Percentiles rank a stretch among this genome's conserved stretches.
These are phyloP conservation scores for Linnaemya tessellans DNA, from an alignment of 2,888 invertebrate genomes.

Conservation along the genomic window DNA sequence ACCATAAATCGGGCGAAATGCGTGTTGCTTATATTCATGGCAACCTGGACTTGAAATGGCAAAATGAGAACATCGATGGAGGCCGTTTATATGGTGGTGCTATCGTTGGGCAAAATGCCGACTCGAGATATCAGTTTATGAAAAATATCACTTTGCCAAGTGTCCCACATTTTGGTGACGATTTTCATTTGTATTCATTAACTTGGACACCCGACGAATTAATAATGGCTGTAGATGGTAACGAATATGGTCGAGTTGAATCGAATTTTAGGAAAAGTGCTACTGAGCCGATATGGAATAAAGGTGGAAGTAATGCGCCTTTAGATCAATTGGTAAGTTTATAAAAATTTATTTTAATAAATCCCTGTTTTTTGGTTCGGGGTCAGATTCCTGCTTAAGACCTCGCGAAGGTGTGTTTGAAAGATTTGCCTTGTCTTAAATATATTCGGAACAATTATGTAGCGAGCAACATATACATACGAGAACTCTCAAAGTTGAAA, in stretches of 20 bases:
- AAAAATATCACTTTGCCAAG: constrained; percentile 67
- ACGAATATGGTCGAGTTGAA: constrained; percentile 84
- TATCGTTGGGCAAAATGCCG: constrained; percentile 77
- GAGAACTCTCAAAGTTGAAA: too few species aligned
- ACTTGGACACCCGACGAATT: constrained; percentile 85
- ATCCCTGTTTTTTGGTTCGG: neutral
- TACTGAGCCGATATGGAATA: constrained; percentile 85
- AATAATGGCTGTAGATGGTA: constrained; percentile 84
- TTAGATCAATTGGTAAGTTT: constrained; percentile 88
- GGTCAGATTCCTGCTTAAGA: too few species aligned
- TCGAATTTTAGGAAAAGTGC: constrained; percentile 76
- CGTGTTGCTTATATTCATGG: constrained; percentile 90
- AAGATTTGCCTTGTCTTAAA: too few species aligned
- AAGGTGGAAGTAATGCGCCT: constrained; percentile 86
- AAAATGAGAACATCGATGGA: constrained; percentile 78
- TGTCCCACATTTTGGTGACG: constrained; percentile 84
- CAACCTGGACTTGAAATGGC: constrained; percentile 83
- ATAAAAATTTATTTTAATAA: neutral
- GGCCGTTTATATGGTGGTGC: constrained; percentile 79
- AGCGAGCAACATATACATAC: too few species aligned
- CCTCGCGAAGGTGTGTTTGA: too few species aligned
- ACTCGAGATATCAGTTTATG: constrained; percentile 79
- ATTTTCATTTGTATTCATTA: constrained; percentile 88
- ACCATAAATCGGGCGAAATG: constrained; percentile 88
- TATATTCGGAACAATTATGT: too few species aligned